phyloP scores from a whole-genome alignment of 2,113 vertebrate genomes.

The Falco punctatus region DNA sequence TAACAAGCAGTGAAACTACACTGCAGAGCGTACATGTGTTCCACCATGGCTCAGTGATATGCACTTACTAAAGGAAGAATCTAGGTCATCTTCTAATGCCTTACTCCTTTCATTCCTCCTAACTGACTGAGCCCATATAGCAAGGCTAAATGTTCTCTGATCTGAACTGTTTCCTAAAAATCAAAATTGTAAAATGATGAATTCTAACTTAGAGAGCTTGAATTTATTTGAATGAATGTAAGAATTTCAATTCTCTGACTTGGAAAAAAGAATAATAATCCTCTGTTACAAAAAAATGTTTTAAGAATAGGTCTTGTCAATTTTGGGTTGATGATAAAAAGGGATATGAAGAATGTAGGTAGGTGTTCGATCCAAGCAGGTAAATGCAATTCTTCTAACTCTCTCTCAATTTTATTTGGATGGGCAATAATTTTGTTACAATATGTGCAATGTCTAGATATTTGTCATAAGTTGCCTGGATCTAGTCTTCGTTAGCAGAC shows the following conservation, averaged over 20 bases:
- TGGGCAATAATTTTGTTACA: background rate
- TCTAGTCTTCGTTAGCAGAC: background rate
- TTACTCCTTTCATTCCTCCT: background rate
- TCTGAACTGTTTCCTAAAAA: background rate
- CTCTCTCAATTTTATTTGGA: background rate
- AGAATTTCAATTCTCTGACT: background rate
- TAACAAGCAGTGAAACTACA: background rate
- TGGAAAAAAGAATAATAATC: background rate
- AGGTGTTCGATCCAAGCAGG: background rate
- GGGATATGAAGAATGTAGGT: background rate
- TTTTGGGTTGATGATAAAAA: background rate
- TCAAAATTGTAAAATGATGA: background rate
- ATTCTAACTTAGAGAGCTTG: background rate
- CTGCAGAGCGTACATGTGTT: background rate
- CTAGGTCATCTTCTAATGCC: background rate
- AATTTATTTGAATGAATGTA: background rate
- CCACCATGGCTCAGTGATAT: background rate
- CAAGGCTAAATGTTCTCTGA: background rate
- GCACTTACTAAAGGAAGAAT: background rate
- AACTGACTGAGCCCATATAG: background rate
- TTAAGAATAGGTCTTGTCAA: background rate
- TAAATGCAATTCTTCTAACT: background rate
- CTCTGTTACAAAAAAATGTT: background rate
- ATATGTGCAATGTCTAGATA: background rate
- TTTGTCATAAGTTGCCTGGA: background rate